Evolutionary conservation across 1,140 invertebrate genomes (phyloP), one percentile per base, ranked within the genome.

Genomic region (Solenopsis invicta): DNA sequence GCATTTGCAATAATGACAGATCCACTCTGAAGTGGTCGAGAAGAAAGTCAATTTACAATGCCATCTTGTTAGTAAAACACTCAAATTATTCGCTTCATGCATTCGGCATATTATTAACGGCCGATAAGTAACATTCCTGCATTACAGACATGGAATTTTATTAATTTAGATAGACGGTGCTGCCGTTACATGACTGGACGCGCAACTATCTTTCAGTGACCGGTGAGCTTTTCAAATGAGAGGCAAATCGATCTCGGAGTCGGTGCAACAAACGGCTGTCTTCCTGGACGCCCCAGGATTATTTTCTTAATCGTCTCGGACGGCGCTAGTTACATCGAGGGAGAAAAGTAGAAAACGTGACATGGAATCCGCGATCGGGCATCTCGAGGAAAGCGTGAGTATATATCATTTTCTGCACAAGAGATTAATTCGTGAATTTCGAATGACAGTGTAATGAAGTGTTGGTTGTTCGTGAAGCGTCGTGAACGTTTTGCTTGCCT

Each of bases 331-430:
- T 54, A 34, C 78, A 66, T 61, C 24, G 37, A 56, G 29, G 8
- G 12, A 13, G 6, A 2, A 8, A 62, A 89, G 2, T 59, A 29
- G 29, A 12, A 41, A 34, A 61, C 59, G 37, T 48, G 85, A 87
- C 29, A 94, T 94, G 94, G 93, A 94, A 62, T 93, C 93, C 12
- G 90, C 93, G 56, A 93, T 94, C 62, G 88, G 93, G 1, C 80
- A 94, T 89, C 89, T 94, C 16, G 94, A 94, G 41, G 89, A 94
- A 72, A 94, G 92, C 41, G 94, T 94, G 74, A 92, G 93, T 92
- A 59, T n/a, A 54, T 56, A 56, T 4, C 29, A 29, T 61, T 67
- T 50, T 71, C 34, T 4, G 34, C 18, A 34, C 4, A 18, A 66
- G 16, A 66, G 13, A 18, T 62, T 21, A n/a, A 24, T 59, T 56